Evolutionary conservation across 2,888 invertebrate genomes (phyloP), one percentile per base, ranked within the genome.

Genomic region (Choreutis nemorana): DNA sequence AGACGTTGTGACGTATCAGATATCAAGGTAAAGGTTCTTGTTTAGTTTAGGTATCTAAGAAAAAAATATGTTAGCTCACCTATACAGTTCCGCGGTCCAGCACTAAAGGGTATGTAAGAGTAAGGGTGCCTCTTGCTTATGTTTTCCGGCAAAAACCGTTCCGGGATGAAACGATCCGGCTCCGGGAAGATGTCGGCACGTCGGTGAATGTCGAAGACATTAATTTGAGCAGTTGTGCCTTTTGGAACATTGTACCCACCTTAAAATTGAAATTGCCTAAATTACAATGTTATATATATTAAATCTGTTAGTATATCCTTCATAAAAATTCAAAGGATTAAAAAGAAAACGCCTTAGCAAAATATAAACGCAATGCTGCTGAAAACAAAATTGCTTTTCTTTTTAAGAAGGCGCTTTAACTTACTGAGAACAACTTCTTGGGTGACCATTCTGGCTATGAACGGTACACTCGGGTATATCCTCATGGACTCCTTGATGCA

Each of bases 11-110:
- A n/a, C n/a, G n/a, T n/a, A n/a, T n/a, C n/a, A n/a, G n/a, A n/a
- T n/a, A n/a, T n/a, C n/a, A n/a, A n/a, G n/a, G n/a, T n/a, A n/a
- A n/a, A n/a, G n/a, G n/a, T n/a, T n/a, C n/a, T n/a, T n/a, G n/a
- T n/a, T n/a, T n/a, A n/a, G n/a, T n/a, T n/a, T n/a, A n/a, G n/a
- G n/a, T n/a, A n/a, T n/a, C n/a, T n/a, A n/a, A 20, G 20, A 20
- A 21, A 21, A 6, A 1, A 21, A 21, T 3, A 23, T 7, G 8
- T 1, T 11, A 23, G 13, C 13, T 45, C 58, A 84, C 85, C 87
- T 37, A 87, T 85, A 40, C 87, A 87, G 52, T 87, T 87, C 11
- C 87, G 72, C 0, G 83, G 81, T 1, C 87, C 87, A n/a, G 85
- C 86, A 45, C 86, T 86, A 38, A 87, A 87, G 0, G 87, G 87